phyloP scores from a whole-genome alignment of 2,113 vertebrate species.

The Bombycilla garrulus region DNA sequence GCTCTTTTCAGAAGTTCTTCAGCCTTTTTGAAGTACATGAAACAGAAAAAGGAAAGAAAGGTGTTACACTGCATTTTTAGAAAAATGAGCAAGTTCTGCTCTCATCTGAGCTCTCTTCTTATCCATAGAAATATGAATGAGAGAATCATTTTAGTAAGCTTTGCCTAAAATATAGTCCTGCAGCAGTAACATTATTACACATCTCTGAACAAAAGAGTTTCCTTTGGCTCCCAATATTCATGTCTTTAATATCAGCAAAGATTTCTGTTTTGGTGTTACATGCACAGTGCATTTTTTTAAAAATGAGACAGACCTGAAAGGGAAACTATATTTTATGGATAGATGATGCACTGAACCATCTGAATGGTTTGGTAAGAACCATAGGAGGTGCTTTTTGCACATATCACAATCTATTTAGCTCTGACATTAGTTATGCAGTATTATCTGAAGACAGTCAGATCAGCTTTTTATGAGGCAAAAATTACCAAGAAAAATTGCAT shows the following conservation, averaged over 20 bases:
- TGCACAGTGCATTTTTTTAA: neutral
- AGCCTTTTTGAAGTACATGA: neutral
- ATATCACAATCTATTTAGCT: neutral
- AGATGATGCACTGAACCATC: neutral
- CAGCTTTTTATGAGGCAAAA: constrained; percentile 28
- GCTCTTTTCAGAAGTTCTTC: neutral
- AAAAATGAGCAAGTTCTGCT: neutral
- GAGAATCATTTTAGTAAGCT: neutral
- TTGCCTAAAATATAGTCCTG: neutral
- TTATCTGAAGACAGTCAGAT: neutral
- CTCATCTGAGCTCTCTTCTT: neutral
- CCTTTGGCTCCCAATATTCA: neutral
- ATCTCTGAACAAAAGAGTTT: neutral
- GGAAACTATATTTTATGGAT: neutral
- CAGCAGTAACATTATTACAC: neutral
- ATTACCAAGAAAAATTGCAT: neutral
- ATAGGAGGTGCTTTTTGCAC: neutral
- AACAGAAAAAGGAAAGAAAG: neutral
- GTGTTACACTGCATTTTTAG: neutral
- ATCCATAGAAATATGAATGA: neutral
- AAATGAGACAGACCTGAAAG: neutral
- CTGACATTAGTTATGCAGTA: neutral
- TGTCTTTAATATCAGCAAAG: neutral
- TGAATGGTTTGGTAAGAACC: neutral
- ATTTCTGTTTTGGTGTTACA: neutral